phyloP scores from a whole-genome alignment of 1,140 invertebrate species.

The Calliopsis andreniformis region DNA sequence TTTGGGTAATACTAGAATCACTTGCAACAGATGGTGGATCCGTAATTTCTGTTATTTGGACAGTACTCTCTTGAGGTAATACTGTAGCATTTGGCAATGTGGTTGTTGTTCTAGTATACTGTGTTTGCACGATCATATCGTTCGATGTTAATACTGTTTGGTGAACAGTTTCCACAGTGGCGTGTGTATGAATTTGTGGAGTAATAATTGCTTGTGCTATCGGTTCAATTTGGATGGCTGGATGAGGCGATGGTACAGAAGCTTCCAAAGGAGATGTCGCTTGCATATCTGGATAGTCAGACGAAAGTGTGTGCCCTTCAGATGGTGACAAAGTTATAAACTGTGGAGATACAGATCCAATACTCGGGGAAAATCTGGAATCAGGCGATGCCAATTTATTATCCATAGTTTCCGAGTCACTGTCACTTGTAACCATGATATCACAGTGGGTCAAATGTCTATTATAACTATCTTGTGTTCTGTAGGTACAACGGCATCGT shows the following conservation, averaged over 20 bases:
- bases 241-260: slow-evolving; percentile 75
- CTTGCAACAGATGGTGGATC: slow-evolving; percentile 61
- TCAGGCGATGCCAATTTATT: slow-evolving; percentile 74
- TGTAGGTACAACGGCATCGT: slow-evolving; percentile 93
- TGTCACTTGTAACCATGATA: slow-evolving; percentile 88
- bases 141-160: slow-evolving; percentile 80
- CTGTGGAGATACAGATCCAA: slow-evolving; percentile 72
- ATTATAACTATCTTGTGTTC: slow-evolving; percentile 92
- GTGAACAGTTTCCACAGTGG: slow-evolving; percentile 78
- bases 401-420: slow-evolving; percentile 84
- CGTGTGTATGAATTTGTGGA: slow-evolving; percentile 76
- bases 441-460: slow-evolving; percentile 91
- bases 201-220: slow-evolving; percentile 77
- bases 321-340: slow-evolving; percentile 76
- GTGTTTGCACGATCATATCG: slow-evolving; percentile 78
- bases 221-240: slow-evolving; percentile 76
- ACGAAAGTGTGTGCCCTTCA: slow-evolving; percentile 72
- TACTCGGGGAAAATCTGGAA: slow-evolving; percentile 71
- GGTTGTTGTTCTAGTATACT: slow-evolving; percentile 78
- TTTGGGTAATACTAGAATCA: slow-evolving; percentile 55
- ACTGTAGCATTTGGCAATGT: slow-evolving; percentile 76
- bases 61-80: slow-evolving; percentile 74
- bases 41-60: slow-evolving; percentile 76
- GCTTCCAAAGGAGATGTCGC: slow-evolving; percentile 76
- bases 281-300: slow-evolving; percentile 74